A percentile compares a stretch with the other conserved stretches of the same genome.
phyloP scores from a whole-genome alignment of 2,113 vertebrate genomes.

The Syngnathus scovelli region DNA sequence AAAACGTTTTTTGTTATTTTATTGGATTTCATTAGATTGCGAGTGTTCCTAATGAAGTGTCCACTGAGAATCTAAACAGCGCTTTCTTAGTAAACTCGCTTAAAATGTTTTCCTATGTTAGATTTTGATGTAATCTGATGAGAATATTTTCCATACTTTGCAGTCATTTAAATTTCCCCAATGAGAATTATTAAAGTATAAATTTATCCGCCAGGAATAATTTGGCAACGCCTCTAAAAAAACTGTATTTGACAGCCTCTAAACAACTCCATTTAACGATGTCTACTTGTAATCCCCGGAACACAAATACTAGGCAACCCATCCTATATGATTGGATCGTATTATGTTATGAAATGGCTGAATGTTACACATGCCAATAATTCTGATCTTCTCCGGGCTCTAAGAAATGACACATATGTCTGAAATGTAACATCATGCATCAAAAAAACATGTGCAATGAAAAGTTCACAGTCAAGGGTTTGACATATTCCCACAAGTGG shows the following conservation, averaged over 20 bases:
- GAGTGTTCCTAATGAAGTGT: no score
- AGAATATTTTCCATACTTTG: background rate
- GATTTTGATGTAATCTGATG: background rate
- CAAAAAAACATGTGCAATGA: conserved; percentile 50
- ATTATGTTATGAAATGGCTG: no score
- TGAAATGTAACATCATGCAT: conserved; percentile 69
- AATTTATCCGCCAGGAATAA: background rate
- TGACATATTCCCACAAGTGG: conserved; percentile 41
- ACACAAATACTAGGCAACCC: background rate
- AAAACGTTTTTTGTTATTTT: no score
- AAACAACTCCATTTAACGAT: background rate
- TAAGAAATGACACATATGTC: conserved; percentile 55
- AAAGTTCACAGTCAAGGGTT: conserved; percentile 41
- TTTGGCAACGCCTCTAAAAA: background rate
- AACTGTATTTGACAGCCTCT: no score
- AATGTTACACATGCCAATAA: conserved; percentile 17
- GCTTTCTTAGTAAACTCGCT: background rate
- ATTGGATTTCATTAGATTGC: no score
- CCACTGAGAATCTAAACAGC: no score
- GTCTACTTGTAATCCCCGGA: background rate
- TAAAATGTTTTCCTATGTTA: background rate
- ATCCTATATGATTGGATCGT: no score
- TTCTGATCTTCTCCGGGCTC: conserved; percentile 19
- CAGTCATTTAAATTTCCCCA: background rate
- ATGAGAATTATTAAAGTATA: background rate